Conservation (phyloP, 2,888 invertebrate genomes). For the Coleophora flavipennella region DNA sequence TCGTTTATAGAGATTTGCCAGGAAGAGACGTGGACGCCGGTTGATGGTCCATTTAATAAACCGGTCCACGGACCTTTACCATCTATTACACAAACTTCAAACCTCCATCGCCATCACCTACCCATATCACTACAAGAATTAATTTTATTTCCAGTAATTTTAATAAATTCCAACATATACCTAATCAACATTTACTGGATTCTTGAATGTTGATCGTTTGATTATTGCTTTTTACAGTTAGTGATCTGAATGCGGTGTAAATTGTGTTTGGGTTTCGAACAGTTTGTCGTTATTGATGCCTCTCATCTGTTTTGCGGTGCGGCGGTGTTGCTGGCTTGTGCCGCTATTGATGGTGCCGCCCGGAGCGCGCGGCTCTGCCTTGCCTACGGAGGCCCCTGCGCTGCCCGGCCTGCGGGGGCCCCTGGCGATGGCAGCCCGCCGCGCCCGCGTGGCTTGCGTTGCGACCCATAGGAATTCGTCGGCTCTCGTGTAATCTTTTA, state of each 20-base stretch:
- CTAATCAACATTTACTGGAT: conserved; percentile 61
- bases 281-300: conserved; percentile 40
- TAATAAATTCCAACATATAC: conserved; percentile 55
- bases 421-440: no score
- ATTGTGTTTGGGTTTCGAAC: conserved; percentile 45
- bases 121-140: conserved; percentile 45
- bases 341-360: conserved; percentile 28
- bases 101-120: no score
- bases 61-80: conserved; percentile 46
- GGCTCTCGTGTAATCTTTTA: conserved; percentile 59
- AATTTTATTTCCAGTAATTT: conserved; percentile 55
- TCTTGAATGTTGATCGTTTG: conserved; percentile 59
- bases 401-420: conserved; percentile 24
- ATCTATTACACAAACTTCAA: conserved; percentile 28
- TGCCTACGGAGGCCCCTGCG: conserved; percentile 19
- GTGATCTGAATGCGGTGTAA: conserved; percentile 54
- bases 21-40: conserved; percentile 19
- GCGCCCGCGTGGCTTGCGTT: neutral
- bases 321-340: conserved; percentile 25
- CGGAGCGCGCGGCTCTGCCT: conserved; percentile 11
- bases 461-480: conserved; percentile 41
- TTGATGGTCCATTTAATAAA: conserved; percentile 45
- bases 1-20: neutral
- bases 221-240: conserved; percentile 60
- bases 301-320: conserved; percentile 36